A percentile compares a stretch with the other conserved stretches of the same genome.
These are phyloP conservation scores for Nasonia oneida DNA, from an alignment of 2,888 invertebrate genomes.

Conservation along the genomic window DNA sequence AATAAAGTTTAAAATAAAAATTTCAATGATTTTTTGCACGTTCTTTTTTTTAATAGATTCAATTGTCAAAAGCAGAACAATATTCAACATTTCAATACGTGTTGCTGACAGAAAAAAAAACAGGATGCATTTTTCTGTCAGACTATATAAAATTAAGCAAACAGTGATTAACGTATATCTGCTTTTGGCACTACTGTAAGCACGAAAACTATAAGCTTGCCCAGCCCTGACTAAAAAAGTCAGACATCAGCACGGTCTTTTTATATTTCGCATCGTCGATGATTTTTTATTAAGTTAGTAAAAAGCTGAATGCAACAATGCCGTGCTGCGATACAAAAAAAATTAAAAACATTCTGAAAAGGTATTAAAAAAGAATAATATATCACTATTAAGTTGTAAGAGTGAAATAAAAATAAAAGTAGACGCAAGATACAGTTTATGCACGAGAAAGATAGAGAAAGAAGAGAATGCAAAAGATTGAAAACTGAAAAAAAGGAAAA, in stretches of 20 bases:
- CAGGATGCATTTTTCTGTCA: not conserved
- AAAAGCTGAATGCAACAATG: conserved; percentile 69
- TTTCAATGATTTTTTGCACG: not conserved
- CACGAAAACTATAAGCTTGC: conserved; percentile 71
- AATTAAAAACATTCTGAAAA: conserved; percentile 27
- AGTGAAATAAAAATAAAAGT: conserved; percentile 39
- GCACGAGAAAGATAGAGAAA: conserved; percentile 58
- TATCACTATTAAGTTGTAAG: not conserved
- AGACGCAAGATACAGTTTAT: conserved; percentile 56
- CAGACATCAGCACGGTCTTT: conserved; percentile 62
- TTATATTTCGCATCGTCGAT: conserved; percentile 61
- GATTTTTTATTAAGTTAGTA: conserved; percentile 68
- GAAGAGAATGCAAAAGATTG: conserved; percentile 51
- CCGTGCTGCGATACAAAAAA: conserved; percentile 60
- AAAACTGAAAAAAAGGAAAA: conserved; percentile 57
- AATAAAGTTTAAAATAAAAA: not conserved
- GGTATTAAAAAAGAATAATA: conserved; percentile 1
- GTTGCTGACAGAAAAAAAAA: not conserved
- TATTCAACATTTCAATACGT: not conserved
- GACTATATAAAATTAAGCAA: conserved; percentile 35
- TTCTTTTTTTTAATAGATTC: not conserved
- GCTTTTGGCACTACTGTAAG: conserved; percentile 53
- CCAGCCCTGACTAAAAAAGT: conserved; percentile 72
- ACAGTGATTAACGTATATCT: conserved; percentile 18
- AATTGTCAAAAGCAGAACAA: no score